Evolutionary conservation across 2,888 invertebrate species (phyloP), one percentile per base, ranked within the genome.

Genomic region (Lycaena phlaeas): DNA sequence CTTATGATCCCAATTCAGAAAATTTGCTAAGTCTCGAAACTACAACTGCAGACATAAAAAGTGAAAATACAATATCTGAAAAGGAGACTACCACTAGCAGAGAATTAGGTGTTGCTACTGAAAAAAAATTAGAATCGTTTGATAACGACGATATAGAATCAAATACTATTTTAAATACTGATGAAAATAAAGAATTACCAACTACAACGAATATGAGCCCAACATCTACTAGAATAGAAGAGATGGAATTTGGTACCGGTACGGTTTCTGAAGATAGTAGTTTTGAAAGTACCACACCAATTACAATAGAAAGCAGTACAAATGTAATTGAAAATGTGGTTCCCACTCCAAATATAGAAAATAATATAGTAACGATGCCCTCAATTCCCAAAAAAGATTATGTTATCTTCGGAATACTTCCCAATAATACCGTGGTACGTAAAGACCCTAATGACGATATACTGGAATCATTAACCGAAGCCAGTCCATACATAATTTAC

Each of bases 341-440:
- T 18, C 18, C 18, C 18, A 22, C 12, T 34, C 12, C 22, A 52
- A 61, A 64, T 50, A 51, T 56, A 55, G 56, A 54, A 54, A 47
- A 59, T 46, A 62, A 56, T 49, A 53, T 57, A 42, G 61, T 56
- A 45, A 60, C 62, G 51, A 45, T 54, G 46, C 52, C 67, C 52
- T 50, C 59, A 17, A 64, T 75, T 57, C 89, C 89, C 40, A 86
- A 88, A 61, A 86, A 87, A 71, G 91, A 92, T 78, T 92, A 89
- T 63, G 87, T 89, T 49, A 88, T 92, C 53, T 92, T 92, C 65
- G 92, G 91, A 57, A 90, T 92, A 56, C 86, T 91, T 56, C 90
- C 92, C 48, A 92, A 92, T 69, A 92, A 91, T 78, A 92, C 92
- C 51, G 89, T 92, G 72, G 89, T 92, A 68, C 88, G 91, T 72